These are phyloP conservation scores for Stictocephala bisonia DNA, from an alignment of 2,888 invertebrate genomes.

Conservation along the genomic window DNA sequence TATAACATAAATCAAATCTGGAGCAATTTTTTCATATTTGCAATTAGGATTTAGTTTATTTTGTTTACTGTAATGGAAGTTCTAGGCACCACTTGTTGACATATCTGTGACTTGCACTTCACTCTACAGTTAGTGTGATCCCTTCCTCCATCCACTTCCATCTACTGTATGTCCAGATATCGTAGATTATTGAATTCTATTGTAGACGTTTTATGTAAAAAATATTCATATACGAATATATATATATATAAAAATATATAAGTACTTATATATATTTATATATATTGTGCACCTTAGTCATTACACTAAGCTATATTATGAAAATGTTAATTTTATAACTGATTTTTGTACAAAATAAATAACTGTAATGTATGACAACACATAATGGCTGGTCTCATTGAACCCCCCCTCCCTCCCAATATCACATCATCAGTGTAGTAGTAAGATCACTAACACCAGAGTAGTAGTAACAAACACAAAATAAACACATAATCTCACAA, in stretches of 20 bases:
- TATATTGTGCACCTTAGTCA: slow-evolving; percentile 61
- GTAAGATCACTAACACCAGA: too few relatives aligned
- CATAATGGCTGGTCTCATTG: slow-evolving; percentile 7
- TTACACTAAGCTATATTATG: slow-evolving; percentile 61
- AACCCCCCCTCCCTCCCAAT: too few relatives aligned
- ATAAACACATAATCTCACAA: too few relatives aligned
- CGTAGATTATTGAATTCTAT: slow-evolving; percentile 45
- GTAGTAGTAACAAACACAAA: too few relatives aligned
- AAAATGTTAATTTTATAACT: slow-evolving; percentile 63
- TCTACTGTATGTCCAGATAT: slow-evolving; percentile 26
- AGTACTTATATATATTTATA: slow-evolving; percentile 12
- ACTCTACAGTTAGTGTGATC: slow-evolving; percentile 19
- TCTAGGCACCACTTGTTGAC: too few relatives aligned
- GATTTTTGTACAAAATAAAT: slow-evolving; percentile 63
- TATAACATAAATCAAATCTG: too few relatives aligned
- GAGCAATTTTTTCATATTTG: too few relatives aligned
- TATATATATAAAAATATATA: slow-evolving; percentile 21
- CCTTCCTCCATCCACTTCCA: not conserved
- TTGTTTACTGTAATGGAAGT: too few relatives aligned
- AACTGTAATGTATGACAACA: slow-evolving; percentile 56
- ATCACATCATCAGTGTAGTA: too few relatives aligned
- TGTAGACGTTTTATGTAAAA: slow-evolving; percentile 52
- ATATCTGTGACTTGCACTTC: too few relatives aligned
- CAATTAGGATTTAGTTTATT: too few relatives aligned
- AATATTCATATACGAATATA: slow-evolving; percentile 31